These are phyloP conservation scores for Ricordea florida DNA, from an alignment of 92 coral and sea anemone genomes.

Conservation along the genomic window DNA sequence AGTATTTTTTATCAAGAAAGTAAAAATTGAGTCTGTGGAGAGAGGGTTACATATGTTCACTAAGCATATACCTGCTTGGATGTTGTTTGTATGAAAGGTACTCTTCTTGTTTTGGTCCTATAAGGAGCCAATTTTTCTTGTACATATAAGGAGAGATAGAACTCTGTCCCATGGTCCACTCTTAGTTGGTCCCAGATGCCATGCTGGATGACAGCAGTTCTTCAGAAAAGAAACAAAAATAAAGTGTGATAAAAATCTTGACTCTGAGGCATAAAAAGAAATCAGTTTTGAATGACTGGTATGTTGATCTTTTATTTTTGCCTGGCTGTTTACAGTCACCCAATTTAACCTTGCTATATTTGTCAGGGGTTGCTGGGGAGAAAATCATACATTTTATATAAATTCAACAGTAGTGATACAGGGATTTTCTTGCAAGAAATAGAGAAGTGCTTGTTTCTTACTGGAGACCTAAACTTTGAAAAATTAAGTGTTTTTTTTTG, in stretches of 20 bases:
- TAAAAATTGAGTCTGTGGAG: neutral
- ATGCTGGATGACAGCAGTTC: slow-evolving; percentile 38
- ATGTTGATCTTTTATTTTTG: neutral
- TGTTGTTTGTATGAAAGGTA: slow-evolving; percentile 42
- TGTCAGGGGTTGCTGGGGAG: no score
- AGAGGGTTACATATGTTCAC: neutral
- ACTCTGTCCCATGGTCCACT: slow-evolving; percentile 69
- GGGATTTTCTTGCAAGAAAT: neutral
- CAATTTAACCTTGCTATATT: no score
- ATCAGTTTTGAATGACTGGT: neutral
- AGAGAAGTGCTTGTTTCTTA: neutral
- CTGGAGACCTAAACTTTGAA: neutral
- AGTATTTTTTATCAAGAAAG: neutral
- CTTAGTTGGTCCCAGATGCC: slow-evolving; percentile 70
- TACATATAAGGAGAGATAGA: no score
- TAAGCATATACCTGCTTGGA: slow-evolving; percentile 58
- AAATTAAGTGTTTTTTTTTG: neutral
- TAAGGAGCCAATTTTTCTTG: slow-evolving; percentile 51
- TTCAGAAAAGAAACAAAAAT: neutral
- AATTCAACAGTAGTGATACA: neutral
- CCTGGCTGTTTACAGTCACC: neutral
- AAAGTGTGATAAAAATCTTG: neutral
- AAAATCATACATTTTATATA: neutral
- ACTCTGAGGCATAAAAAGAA: neutral
- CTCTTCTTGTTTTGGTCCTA: no score